These are phyloP conservation scores for Crossocerus cetratus DNA, from an alignment of 2,888 invertebrate genomes.

Conservation along the genomic window DNA sequence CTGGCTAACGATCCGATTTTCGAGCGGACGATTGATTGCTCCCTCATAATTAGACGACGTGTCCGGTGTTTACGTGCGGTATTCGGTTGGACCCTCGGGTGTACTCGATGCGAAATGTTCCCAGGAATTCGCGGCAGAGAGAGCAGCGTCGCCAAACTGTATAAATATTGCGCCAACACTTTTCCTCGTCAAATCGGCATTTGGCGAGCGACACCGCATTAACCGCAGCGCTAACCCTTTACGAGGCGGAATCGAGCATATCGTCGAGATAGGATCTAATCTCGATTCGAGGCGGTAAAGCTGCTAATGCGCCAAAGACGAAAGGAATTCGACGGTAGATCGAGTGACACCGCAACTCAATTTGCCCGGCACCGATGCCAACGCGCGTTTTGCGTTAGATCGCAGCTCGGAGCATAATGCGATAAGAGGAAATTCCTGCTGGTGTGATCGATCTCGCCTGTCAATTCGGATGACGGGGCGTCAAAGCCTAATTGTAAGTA, in stretches of 20 bases:
- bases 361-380: neutral
- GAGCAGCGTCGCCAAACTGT: too few species aligned
- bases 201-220: too few species aligned
- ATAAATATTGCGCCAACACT: too few species aligned
- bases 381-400: neutral
- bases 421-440: neutral
- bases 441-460: neutral
- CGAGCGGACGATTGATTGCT: slow-evolving; percentile 48
- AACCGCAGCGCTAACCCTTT: too few species aligned
- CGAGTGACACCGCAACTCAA: slow-evolving; percentile 1
- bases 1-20: slow-evolving; percentile 56
- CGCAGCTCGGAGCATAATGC: neutral
- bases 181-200: too few species aligned
- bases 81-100: too few species aligned
- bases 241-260: neutral
- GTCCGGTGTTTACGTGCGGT: neutral
- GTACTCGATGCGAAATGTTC: too few species aligned
- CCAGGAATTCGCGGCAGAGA: too few species aligned
- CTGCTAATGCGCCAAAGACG: too few species aligned
- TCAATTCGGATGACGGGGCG: slow-evolving; percentile 5
- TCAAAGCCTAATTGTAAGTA: too few species aligned
- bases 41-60: slow-evolving; percentile 48
- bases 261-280: slow-evolving; percentile 14
- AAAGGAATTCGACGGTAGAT: neutral
- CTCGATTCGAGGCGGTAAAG: slow-evolving; percentile 10